These are phyloP conservation scores for Entomobrya multifasciata DNA, from an alignment of 2,888 invertebrate species.

Conservation along the genomic window DNA sequence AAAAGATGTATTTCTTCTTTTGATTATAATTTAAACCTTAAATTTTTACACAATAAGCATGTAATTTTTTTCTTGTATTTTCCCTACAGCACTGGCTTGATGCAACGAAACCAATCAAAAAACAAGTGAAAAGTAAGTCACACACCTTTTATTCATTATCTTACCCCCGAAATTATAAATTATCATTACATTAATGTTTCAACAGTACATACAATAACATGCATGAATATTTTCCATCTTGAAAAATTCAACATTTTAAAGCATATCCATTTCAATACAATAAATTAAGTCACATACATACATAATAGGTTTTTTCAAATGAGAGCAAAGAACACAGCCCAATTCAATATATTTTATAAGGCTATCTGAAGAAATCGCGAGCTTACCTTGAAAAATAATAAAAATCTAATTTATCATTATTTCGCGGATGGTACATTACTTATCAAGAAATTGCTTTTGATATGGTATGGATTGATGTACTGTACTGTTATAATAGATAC, in stretches of 20 bases:
- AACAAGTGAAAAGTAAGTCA: constrained; percentile 96
- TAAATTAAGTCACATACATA: too few relatives aligned
- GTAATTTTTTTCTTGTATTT: constrained; percentile 70
- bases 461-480: constrained; percentile 19
- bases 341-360: not conserved
- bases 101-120: constrained; percentile 97
- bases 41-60: not conserved
- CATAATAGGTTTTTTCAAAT: too few relatives aligned
- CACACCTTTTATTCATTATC: not conserved
- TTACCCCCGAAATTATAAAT: not conserved
- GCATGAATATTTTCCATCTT: too few relatives aligned
- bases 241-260: too few relatives aligned
- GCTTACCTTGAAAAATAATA: constrained; percentile 42
- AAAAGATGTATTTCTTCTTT: not conserved
- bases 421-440: too few relatives aligned
- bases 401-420: constrained; percentile 53
- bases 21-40: too few relatives aligned
- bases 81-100: constrained; percentile 94
- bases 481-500: constrained; percentile 5
- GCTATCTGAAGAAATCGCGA: constrained; percentile 29
- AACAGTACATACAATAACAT: not conserved
- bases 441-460: too few relatives aligned
- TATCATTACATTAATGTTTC: not conserved
- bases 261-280: too few relatives aligned
- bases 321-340: too few relatives aligned